phyloP scores from a whole-genome alignment of 1,140 invertebrate genomes.

The Proales similis region DNA sequence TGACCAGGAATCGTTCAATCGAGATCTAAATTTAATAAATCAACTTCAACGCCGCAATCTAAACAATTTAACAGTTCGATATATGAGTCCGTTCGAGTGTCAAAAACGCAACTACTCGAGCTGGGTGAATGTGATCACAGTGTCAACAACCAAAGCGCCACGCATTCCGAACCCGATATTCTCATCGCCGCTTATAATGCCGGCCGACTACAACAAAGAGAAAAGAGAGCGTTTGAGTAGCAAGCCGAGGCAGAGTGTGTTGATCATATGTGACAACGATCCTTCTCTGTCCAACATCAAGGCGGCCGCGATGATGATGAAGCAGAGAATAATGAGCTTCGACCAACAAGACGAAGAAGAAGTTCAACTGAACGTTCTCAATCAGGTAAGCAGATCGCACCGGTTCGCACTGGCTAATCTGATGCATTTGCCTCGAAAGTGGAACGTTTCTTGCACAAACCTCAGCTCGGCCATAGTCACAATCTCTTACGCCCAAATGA shows the following conservation, averaged over 20 bases:
- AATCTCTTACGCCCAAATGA: slow-evolving; percentile 34
- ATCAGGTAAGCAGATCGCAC: background rate
- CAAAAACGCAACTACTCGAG: slow-evolving; percentile 18
- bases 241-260: background rate
- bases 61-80: slow-evolving; percentile 23
- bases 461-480: slow-evolving; percentile 9
- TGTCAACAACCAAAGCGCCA: background rate
- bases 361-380: slow-evolving; percentile 15
- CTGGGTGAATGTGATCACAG: slow-evolving; percentile 13
- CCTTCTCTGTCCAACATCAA: too few relatives aligned
- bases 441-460: slow-evolving; percentile 28
- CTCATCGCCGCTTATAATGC: slow-evolving; percentile 10
- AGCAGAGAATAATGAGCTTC: background rate
- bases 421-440: background rate
- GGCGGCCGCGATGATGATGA: background rate
- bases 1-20: background rate
- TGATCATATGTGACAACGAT: too few relatives aligned
- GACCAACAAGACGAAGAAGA: background rate
- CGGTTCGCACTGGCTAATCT: background rate
- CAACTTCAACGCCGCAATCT: background rate
- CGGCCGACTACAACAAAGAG: slow-evolving; percentile 14
- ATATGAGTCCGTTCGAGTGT: slow-evolving; percentile 20
- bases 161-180: background rate
- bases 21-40: slow-evolving; percentile 9
- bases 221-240: slow-evolving; percentile 24